A percentile compares a stretch with the other conserved stretches of the same genome.
phyloP scores from a whole-genome alignment of 2,888 invertebrate species.

The Branchellion lobata region DNA sequence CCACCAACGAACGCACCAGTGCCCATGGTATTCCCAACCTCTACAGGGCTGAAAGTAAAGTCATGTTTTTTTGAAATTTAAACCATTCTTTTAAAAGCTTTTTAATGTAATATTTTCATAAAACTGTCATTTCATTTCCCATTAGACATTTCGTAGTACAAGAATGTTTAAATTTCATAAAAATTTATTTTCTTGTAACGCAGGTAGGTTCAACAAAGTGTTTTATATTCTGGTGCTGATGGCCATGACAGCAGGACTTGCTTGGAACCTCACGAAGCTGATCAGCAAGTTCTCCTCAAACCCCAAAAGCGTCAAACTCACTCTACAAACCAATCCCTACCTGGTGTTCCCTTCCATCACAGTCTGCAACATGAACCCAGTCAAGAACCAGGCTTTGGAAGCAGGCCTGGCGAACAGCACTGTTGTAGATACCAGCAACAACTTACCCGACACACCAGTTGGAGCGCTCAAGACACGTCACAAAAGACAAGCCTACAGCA shows the following conservation, averaged over 20 bases:
- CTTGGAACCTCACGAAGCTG: slow-evolving; percentile 22
- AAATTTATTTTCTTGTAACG: background rate
- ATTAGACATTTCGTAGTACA: too few relatives aligned
- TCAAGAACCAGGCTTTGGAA: background rate
- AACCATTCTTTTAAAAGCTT: too few relatives aligned
- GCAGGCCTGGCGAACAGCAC: background rate
- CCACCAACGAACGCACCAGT: slow-evolving; percentile 2
- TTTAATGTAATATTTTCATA: too few relatives aligned
- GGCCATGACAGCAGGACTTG: slow-evolving; percentile 6
- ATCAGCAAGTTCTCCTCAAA: slow-evolving; percentile 16
- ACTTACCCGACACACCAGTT: too few relatives aligned
- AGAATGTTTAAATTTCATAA: background rate
- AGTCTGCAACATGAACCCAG: slow-evolving; percentile 43
- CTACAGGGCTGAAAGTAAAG: slow-evolving; percentile 1
- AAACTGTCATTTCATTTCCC: too few relatives aligned
- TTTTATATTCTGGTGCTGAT: slow-evolving; percentile 10
- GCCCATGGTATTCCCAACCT: background rate
- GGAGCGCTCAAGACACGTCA: background rate
- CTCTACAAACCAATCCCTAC: slow-evolving; percentile 3
- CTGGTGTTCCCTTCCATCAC: slow-evolving; percentile 44
- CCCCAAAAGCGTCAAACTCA: slow-evolving; percentile 36
- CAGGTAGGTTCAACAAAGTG: background rate
- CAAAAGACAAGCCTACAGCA: background rate
- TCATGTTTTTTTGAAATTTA: background rate
- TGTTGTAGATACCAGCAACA: too few relatives aligned